Conservation (phyloP, 1,140 invertebrate species). For the Orius laevigatus region DNA sequence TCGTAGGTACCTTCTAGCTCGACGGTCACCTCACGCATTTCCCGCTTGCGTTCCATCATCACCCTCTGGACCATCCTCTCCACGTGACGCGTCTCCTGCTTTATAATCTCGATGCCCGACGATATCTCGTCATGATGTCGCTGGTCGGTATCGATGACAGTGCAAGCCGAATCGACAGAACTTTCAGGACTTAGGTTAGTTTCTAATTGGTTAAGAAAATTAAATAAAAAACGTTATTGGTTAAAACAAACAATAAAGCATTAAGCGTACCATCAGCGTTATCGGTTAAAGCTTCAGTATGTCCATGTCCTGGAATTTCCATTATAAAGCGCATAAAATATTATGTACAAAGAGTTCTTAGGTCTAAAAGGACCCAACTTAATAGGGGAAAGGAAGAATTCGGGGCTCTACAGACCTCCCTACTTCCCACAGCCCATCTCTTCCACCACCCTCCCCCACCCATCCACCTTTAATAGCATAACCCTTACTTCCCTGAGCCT, state of each 20-base stretch:
- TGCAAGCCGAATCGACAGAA: slow-evolving; percentile 3
- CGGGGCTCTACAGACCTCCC: too few relatives aligned
- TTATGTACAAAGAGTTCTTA: too few relatives aligned
- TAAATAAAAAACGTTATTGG: slow-evolving; percentile 1
- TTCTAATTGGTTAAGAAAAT: background rate
- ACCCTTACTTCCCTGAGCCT: too few relatives aligned
- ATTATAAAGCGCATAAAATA: too few relatives aligned
- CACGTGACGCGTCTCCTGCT: slow-evolving; percentile 7
- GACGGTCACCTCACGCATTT: background rate
- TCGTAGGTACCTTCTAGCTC: too few relatives aligned
- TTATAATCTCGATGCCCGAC: slow-evolving; percentile 1
- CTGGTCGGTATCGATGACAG: slow-evolving; percentile 7
- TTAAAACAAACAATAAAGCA: slow-evolving; percentile 3
- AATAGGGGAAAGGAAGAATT: too few relatives aligned
- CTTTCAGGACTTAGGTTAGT: background rate
- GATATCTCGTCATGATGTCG: background rate
- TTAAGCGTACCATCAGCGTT: slow-evolving; percentile 6
- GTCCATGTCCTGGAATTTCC: background rate
- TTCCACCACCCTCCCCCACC: too few relatives aligned
- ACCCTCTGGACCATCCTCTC: slow-evolving; percentile 10
- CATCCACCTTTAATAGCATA: too few relatives aligned
- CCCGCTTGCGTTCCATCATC: slow-evolving; percentile 8
- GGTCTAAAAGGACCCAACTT: too few relatives aligned
- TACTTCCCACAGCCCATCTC: too few relatives aligned
- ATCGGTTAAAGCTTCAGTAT: background rate